These are phyloP conservation scores for Lerema accius DNA, from an alignment of 1,140 invertebrate species.

Conservation along the genomic window DNA sequence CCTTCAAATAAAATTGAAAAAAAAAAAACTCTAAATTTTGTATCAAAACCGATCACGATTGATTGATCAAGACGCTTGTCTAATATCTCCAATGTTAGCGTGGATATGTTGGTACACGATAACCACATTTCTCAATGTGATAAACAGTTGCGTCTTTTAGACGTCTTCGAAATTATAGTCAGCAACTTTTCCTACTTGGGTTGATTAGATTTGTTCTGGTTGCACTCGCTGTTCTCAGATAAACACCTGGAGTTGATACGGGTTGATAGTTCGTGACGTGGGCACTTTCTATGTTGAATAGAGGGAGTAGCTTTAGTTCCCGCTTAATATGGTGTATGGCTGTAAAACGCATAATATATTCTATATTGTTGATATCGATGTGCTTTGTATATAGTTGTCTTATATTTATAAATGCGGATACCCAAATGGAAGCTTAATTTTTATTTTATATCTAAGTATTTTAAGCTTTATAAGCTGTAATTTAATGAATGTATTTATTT, in stretches of 20 bases:
- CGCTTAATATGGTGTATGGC: conserved; percentile 25
- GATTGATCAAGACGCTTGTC: too few species aligned
- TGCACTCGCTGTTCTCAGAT: conserved; percentile 14
- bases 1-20: neutral
- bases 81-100: too few species aligned
- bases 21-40: neutral
- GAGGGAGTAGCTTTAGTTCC: conserved; percentile 14
- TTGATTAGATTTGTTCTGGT: conserved; percentile 30
- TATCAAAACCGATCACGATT: neutral
- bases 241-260: conserved; percentile 12
- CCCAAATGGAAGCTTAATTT: conserved; percentile 2
- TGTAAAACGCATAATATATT: conserved; percentile 11
- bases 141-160: neutral
- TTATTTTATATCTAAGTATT: conserved; percentile 7
- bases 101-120: too few species aligned
- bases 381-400: conserved; percentile 6
- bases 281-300: conserved; percentile 17
- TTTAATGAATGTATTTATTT: conserved; percentile 1
- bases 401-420: neutral
- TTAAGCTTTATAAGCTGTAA: neutral
- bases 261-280: conserved; percentile 18
- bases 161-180: neutral
- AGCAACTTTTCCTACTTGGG: neutral
- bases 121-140: neutral
- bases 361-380: neutral